These are phyloP conservation scores for Sorex maritimensis DNA, from an alignment of 2,797 vertebrate genomes.

Conservation along the genomic window DNA sequence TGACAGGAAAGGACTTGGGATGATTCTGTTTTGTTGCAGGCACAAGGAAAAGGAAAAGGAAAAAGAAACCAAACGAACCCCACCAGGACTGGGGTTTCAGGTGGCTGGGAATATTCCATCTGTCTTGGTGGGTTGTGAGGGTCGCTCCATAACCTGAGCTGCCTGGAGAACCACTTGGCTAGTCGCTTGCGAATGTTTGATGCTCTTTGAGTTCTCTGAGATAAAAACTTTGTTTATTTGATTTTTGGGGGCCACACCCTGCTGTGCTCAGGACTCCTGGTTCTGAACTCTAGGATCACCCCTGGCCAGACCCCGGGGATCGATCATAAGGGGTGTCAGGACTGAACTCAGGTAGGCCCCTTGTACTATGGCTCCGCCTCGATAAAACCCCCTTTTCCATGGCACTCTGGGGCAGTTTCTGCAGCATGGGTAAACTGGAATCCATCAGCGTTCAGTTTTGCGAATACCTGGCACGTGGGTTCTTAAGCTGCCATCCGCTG, in stretches of 20 bases:
- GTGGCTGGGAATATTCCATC: constrained; percentile 84
- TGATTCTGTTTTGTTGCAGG: constrained; percentile 76
- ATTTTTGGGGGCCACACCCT: no score
- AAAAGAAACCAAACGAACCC: neutral
- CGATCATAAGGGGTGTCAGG: no score
- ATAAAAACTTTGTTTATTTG: neutral
- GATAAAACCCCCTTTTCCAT: no score
- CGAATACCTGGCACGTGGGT: constrained; percentile 1
- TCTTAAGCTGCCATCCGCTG: constrained; percentile 27
- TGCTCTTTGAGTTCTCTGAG: constrained; percentile 49
- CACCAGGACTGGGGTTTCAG: constrained; percentile 79
- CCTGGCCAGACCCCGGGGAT: no score
- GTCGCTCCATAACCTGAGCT: neutral
- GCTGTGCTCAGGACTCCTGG: no score
- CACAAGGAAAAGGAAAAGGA: neutral
- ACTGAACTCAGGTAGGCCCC: no score
- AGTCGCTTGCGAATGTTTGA: constrained; percentile 61
- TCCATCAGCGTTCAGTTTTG: constrained; percentile 34
- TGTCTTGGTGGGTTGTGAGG: constrained; percentile 83
- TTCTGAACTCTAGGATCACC: no score
- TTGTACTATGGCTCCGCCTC: no score
- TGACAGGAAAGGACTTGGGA: constrained; percentile 77
- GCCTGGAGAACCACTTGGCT: neutral
- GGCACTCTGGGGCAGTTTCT: neutral
- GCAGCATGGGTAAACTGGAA: constrained; percentile 56